Conservation (phyloP, 1,140 invertebrate species). For the Ooceraea biroi region DNA sequence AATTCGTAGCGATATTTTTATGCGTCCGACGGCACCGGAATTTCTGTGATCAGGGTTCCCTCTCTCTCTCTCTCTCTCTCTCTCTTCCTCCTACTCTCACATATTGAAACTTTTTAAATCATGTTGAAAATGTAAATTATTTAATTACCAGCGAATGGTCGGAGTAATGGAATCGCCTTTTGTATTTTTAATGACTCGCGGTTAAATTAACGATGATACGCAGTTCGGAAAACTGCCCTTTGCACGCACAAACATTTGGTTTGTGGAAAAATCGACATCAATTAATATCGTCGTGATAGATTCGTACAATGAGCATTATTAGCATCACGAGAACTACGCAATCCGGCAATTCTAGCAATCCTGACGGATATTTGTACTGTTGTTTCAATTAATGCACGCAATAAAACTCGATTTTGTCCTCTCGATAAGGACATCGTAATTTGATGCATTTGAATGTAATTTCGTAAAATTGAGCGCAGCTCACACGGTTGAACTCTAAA, state of each 20-base stretch:
- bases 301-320: slow-evolving; percentile 1
- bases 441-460: not conserved
- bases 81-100: slow-evolving; percentile 8
- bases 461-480: not conserved
- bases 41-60: slow-evolving; percentile 19
- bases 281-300: slow-evolving; percentile 31
- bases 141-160: slow-evolving; percentile 50
- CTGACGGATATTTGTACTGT: not conserved
- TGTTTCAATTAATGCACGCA: slow-evolving; percentile 2
- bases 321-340: not conserved
- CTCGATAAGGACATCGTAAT: not conserved
- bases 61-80: not conserved
- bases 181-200: slow-evolving; percentile 58
- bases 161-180: slow-evolving; percentile 43
- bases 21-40: slow-evolving; percentile 29
- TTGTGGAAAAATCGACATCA: slow-evolving; percentile 20
- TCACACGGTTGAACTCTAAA: not conserved
- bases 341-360: slow-evolving; percentile 1
- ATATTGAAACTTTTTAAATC: slow-evolving; percentile 55
- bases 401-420: not conserved
- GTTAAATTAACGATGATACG: slow-evolving; percentile 50
- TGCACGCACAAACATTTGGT: slow-evolving; percentile 8
- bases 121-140: slow-evolving; percentile 57
- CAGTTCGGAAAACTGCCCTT: slow-evolving; percentile 32
- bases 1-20: slow-evolving; percentile 54